Conservation (phyloP, 2,113 vertebrate species). For the Archocentrus centrarchus region DNA sequence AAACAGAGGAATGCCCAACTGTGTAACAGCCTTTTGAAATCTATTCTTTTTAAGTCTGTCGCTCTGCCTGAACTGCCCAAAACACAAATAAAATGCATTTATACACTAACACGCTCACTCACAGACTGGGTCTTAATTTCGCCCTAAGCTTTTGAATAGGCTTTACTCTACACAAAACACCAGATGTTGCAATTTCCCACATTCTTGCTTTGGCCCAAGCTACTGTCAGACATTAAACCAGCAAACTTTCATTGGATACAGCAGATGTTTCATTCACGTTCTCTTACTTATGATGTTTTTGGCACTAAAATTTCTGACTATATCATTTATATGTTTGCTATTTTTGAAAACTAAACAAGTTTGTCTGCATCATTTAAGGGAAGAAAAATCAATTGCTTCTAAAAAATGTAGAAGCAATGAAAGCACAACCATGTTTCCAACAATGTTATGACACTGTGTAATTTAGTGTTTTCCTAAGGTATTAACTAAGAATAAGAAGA, state of each 20-base stretch:
- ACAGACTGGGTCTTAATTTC: conserved; percentile 48
- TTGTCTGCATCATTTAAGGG: neutral
- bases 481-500: neutral
- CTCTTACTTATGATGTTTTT: conserved; percentile 18
- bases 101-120: conserved; percentile 10
- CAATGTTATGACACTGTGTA: neutral
- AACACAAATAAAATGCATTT: conserved; percentile 25
- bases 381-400: neutral
- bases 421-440: neutral
- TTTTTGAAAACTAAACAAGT: neutral
- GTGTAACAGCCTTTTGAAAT: conserved; percentile 26
- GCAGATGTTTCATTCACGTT: conserved; percentile 60
- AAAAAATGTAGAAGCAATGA: neutral
- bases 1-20: neutral
- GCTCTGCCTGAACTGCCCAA: conserved; percentile 17
- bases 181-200: conserved; percentile 72
- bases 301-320: neutral
- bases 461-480: neutral
- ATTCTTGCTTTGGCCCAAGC: conserved; percentile 50
- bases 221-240: conserved; percentile 41
- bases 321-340: neutral
- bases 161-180: conserved; percentile 60
- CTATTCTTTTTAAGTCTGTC: conserved; percentile 33
- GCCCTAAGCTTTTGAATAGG: conserved; percentile 60
- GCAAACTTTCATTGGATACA: conserved; percentile 39